A percentile compares a stretch with the other conserved stretches of the same genome.
Conservation (phyloP, 2,888 invertebrate genomes). For the Ormia ochracea region DNA sequence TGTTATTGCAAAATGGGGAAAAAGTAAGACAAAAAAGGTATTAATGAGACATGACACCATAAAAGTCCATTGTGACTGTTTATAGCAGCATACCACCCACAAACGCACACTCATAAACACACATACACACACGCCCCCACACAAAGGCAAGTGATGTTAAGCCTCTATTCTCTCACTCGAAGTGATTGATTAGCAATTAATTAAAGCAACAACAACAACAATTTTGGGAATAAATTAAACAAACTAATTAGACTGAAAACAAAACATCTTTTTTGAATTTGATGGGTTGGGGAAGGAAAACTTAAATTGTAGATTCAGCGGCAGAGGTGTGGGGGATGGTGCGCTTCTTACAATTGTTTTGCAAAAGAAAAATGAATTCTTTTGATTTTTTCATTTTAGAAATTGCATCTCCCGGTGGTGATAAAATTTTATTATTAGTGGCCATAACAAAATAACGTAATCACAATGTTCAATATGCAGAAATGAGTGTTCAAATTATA, state of each 20-base stretch:
- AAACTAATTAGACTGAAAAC: slow-evolving; percentile 42
- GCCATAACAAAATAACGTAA: slow-evolving; percentile 44
- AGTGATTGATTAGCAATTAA: slow-evolving; percentile 76
- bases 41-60: slow-evolving; percentile 61
- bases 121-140: too few relatives aligned
- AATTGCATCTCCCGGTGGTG: background rate
- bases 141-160: slow-evolving; percentile 25
- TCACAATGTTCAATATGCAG: background rate
- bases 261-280: background rate
- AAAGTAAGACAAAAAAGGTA: slow-evolving; percentile 45
- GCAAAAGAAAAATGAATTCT: background rate
- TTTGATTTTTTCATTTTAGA: background rate
- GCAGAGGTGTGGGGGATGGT: background rate
- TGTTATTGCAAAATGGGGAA: background rate
- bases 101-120: too few relatives aligned
- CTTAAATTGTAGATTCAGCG: slow-evolving; percentile 26
- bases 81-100: background rate
- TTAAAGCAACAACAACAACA: slow-evolving; percentile 74
- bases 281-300: background rate
- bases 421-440: slow-evolving; percentile 35
- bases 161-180: slow-evolving; percentile 22
- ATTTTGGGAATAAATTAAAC: slow-evolving; percentile 13
- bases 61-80: slow-evolving; percentile 32
- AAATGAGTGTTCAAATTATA: background rate
- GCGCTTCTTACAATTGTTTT: background rate